Evolutionary conservation across 2,797 vertebrate species (phyloP).

Genomic region (Acropternis orthonyx): DNA sequence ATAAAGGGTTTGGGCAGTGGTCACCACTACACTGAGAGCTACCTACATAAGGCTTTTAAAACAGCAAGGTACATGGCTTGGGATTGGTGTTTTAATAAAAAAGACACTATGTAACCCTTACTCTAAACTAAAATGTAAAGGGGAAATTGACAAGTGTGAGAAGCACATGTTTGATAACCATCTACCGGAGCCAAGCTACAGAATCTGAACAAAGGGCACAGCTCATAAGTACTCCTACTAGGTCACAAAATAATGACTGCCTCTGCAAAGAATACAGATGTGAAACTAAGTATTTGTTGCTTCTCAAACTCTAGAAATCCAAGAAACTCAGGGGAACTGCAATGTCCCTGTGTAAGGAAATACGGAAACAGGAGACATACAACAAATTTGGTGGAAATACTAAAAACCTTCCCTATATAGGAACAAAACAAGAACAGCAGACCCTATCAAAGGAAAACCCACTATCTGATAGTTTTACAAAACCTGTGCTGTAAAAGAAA

Average conservation of each 20-base stretch:
- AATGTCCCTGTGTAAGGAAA: neutral
- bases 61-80: neutral
- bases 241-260: neutral
- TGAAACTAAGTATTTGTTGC: neutral
- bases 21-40: too few species aligned
- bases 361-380: fast-evolving
- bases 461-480: neutral
- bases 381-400: neutral
- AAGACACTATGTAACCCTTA: neutral
- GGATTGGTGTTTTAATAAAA: neutral
- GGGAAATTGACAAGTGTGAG: neutral
- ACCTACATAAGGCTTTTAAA: neutral
- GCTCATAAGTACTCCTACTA: neutral
- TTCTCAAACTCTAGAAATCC: neutral
- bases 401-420: neutral
- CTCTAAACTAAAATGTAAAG: neutral
- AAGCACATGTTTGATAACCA: neutral
- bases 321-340: neutral
- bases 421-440: neutral
- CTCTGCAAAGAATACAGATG: neutral
- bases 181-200: neutral
- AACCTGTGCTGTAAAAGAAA: neutral
- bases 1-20: neutral
- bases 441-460: neutral
- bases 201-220: neutral